phyloP scores from a whole-genome alignment of 2,113 vertebrate genomes.

The Xenus cinereus region DNA sequence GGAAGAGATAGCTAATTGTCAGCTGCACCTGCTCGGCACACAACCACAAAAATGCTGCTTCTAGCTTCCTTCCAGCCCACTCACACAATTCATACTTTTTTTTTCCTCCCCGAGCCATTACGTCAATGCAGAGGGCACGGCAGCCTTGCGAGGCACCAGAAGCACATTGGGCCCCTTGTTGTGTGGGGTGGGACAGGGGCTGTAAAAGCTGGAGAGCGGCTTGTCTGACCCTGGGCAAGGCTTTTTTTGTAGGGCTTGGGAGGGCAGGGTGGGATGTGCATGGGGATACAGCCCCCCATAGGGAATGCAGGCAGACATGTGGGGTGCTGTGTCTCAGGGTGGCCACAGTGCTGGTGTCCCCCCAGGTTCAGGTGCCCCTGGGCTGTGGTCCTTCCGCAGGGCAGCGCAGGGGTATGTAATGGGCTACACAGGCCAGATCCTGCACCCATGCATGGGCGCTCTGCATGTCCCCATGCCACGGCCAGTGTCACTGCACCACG shows the following conservation, averaged over 20 bases:
- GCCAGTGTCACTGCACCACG: neutral
- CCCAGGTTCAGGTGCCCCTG: rapidly evolving
- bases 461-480: rapidly evolving
- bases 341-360: rapidly evolving
- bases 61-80: slow-evolving; percentile 58
- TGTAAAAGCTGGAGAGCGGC: neutral
- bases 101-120: neutral
- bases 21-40: slow-evolving; percentile 56
- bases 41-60: slow-evolving; percentile 19
- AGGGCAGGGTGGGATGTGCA: neutral
- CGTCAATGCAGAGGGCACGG: slow-evolving; percentile 20
- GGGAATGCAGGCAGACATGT: neutral
- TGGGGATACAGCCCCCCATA: rapidly evolving
- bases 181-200: neutral
- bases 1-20: slow-evolving; percentile 66
- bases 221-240: rapidly evolving
- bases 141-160: neutral
- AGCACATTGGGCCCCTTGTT: rapidly evolving
- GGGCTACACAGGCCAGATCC: neutral
- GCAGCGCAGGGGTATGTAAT: rapidly evolving
- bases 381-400: rapidly evolving
- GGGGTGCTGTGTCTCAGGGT: neutral
- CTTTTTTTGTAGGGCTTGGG: neutral
- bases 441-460: rapidly evolving
- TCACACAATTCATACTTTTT: neutral